Evolutionary conservation across 2,888 invertebrate species (phyloP), one percentile per base, ranked within the genome.

Genomic region (Leptothorax acervorum): DNA sequence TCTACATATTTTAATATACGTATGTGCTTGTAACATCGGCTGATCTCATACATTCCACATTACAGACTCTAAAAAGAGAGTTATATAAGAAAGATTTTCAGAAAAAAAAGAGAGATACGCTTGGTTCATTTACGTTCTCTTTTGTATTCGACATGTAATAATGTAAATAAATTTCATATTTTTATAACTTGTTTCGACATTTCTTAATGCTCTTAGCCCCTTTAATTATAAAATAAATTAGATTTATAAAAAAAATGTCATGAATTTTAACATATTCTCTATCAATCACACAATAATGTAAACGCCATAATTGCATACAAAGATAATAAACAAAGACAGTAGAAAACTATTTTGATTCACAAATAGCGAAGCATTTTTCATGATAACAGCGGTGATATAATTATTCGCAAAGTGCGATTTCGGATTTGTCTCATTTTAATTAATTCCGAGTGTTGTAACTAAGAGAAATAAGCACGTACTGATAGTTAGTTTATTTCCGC

Each of bases 401-500:
- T 45, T 42, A 68, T 45, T 28, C 12, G 28, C 28, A 3, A 66
- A 28, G 23, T 42, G 53, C n/a, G 68, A 23, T 23, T 23, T 23
- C 23, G 23, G 23, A 53, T 75, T 87, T 84, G 75, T 87, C 31
- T 68, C 60, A 85, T 88, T 88, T 81, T 55, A 55, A 63, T 71
- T 66, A 60, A 76, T 83, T 81, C 53, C 53, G 68, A 23, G 18
- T 74, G 68, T 57, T 15, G 23, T 35, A 45, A 63, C 42, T 39
- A 55, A 15, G 68, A 73, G 83, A 90, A 87, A 85, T 84, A 82
- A 87, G 85, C 89, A 91, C 90, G 88, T 91, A 87, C 84, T 18
- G 84, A 86, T 85, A 81, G 88, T 92, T 91, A 89, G 82, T 89
- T 84, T 86, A 90, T 92, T 91, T 91, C 90, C 87, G 87, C 82